Conservation (phyloP, 2,797 vertebrate genomes). For the Acomys russatus region DNA sequence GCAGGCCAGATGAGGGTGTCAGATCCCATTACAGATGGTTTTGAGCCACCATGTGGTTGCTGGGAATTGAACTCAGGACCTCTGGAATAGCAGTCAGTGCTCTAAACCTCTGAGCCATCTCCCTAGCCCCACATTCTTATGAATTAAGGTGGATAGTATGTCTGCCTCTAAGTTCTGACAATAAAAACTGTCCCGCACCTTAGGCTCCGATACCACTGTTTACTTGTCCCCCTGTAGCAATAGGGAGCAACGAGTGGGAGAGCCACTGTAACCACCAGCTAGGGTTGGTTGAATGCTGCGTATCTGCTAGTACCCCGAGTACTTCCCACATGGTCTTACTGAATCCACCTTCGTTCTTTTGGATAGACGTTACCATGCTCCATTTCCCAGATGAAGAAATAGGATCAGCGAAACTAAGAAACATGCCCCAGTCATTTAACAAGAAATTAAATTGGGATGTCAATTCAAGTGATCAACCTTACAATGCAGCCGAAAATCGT, state of each 20-base stretch:
- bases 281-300: background rate
- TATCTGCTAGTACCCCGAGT: background rate
- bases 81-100: no score
- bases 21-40: no score
- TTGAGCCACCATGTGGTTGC: no score
- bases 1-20: no score
- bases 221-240: background rate
- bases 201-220: background rate
- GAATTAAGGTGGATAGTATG: background rate
- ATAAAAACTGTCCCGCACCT: background rate
- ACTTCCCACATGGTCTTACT: background rate
- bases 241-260: background rate
- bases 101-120: no score
- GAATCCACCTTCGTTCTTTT: background rate
- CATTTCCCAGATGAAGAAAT: conserved; percentile 2
- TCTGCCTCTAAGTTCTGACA: conserved; percentile 43
- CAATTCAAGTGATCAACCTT: background rate
- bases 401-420: conserved; percentile 8
- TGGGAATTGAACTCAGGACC: no score
- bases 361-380: background rate
- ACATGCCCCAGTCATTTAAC: background rate
- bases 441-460: background rate
- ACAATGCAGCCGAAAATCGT: background rate
- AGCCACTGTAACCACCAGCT: background rate
- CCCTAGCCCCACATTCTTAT: background rate